Conservation (phyloP, 1,140 invertebrate species). For the Neuroterus valhalla region DNA sequence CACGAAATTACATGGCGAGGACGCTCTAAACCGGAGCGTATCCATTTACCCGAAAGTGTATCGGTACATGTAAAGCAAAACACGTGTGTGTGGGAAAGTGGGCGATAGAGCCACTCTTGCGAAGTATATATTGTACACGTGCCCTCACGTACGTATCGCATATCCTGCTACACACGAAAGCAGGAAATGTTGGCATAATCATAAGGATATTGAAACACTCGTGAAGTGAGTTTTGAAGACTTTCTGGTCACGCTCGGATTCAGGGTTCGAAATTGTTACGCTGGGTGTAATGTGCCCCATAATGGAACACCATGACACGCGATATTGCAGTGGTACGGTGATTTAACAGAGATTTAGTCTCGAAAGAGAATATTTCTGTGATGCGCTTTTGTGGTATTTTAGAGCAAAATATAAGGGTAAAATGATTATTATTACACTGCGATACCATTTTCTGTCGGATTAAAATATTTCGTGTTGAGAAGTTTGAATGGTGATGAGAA, state of each 20-base stretch:
- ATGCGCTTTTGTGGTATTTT: too few species aligned
- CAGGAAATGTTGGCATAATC: background rate
- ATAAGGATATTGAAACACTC: background rate
- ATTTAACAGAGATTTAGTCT: background rate
- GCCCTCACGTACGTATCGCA: too few species aligned
- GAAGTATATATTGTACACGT: background rate
- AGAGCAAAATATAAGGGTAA: too few species aligned
- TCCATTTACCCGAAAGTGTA: background rate
- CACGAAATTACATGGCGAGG: constrained; percentile 56
- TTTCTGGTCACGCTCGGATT: background rate
- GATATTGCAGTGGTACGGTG: background rate
- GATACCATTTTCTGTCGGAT: too few species aligned
- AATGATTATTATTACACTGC: too few species aligned
- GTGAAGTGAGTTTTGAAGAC: background rate
- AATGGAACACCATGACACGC: background rate
- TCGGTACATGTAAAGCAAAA: background rate
- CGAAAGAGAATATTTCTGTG: background rate
- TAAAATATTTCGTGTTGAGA: too few species aligned
- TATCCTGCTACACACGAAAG: background rate
- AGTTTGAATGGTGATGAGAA: too few species aligned
- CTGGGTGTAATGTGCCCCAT: too few species aligned
- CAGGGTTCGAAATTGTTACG: background rate
- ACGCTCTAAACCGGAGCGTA: constrained; percentile 16
- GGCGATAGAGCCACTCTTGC: background rate
- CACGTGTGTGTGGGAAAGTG: background rate